Base-by-base conservation (phyloP, 2,797 vertebrate genomes). In the Pipistrellus nathusii region DNA sequence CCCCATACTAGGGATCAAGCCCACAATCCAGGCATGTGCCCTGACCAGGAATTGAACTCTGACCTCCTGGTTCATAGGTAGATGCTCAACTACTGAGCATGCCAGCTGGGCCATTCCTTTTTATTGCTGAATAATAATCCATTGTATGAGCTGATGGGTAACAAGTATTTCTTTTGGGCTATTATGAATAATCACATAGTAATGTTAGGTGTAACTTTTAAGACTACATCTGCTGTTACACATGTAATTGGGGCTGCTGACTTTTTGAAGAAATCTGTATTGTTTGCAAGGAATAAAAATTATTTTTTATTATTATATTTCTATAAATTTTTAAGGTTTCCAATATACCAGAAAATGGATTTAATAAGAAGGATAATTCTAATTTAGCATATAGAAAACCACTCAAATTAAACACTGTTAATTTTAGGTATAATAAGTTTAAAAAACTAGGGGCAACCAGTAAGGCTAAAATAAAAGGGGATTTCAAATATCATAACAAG, bases 381-480 rank as follows among this genome's bases (percentile, higher is more conserved):
- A 89, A 91, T 5, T 46, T 46, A 57, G 30, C 38, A 87, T 6
- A 64, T 8, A 68, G 53, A 91, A 71, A 95, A 85, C 38, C 41
- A 90, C n/a, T n/a, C 51, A 87, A 80, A 90, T 87, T 44, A 87
- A 87, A 64, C 41, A 82, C 41, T 91, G 6, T 80, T 68, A 82
- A 91, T 72, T 62, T 91, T 85, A 88, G 13, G 27, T 57, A 81
- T 55, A 59, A 13, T 48, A 80, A 59, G 11, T 53, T 88, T 76
- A 44, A 85, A 90, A 90, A 84, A 78, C 8, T 21, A 76, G 25
- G 35, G 25, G 32, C 64, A 92, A 97, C 53, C 32, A 83, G 25
- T 86, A 78, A 95, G 12, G 48, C 46, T 71, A 92, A 92, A 90
- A 66, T 95, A 81, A 93, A 95, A 92, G 44, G 25, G 41, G 21